Percentiles rank a stretch among this genome's conserved stretches.
phyloP scores from a whole-genome alignment of 53 echinoderm and acorn worm genomes.

The Echinarachnius parma region DNA sequence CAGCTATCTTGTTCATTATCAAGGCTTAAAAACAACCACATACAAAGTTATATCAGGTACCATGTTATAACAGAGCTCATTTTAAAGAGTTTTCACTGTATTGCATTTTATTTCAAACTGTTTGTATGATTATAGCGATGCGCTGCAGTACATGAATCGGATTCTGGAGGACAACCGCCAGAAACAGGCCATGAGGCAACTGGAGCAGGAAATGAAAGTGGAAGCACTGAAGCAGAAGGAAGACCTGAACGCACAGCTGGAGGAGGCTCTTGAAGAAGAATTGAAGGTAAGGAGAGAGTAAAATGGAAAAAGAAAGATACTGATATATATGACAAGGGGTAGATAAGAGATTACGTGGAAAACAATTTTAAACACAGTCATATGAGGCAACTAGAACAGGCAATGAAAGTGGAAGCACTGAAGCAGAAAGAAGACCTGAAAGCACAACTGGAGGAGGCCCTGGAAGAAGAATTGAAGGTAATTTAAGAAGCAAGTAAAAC shows the following conservation, averaged over 20 bases:
- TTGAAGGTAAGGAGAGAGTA: conserved; percentile 56
- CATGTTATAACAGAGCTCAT: too few species aligned
- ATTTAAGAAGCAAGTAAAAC: too few species aligned
- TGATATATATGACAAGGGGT: too few species aligned
- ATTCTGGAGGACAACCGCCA: conserved; percentile 75
- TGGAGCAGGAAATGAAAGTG: conserved; percentile 93
- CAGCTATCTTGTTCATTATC: too few species aligned
- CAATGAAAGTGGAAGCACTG: conserved; percentile 81
- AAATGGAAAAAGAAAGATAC: neutral
- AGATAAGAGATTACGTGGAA: too few species aligned
- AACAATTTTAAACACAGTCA: too few species aligned
- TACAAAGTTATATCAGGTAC: too few species aligned
- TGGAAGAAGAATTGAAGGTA: conserved; percentile 88
- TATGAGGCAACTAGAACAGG: conserved; percentile 83
- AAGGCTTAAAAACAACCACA: too few species aligned
- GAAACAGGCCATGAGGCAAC: conserved; percentile 73
- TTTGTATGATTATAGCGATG: too few species aligned
- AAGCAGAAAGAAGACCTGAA: conserved; percentile 83
- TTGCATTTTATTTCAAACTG: too few species aligned
- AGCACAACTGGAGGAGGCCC: conserved; percentile 72
- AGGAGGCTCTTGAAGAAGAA: conserved; percentile 83
- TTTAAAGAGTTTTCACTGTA: too few species aligned
- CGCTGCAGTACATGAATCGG: conserved; percentile 62
- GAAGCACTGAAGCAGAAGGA: conserved; percentile 81
- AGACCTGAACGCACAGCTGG: conserved; percentile 75